Percentiles rank a stretch among this genome's conserved stretches.
These are phyloP conservation scores for Neodon shergylaensis DNA, from an alignment of 2,113 vertebrate species.

Conservation along the genomic window DNA sequence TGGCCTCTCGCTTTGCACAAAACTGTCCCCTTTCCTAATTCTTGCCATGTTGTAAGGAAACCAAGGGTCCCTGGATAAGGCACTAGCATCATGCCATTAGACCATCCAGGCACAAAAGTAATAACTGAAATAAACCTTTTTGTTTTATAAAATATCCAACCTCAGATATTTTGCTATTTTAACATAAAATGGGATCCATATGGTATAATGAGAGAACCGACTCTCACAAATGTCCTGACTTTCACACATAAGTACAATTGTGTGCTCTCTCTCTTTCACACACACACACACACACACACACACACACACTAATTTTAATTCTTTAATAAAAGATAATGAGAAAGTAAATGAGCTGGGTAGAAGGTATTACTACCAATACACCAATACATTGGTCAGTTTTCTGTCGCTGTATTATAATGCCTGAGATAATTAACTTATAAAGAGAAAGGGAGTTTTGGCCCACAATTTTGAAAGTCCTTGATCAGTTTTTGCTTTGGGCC, in stretches of 20 bases:
- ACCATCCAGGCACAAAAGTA: not conserved
- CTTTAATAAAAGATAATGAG: not conserved
- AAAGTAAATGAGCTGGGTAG: not conserved
- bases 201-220: not conserved
- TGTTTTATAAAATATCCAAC: not conserved
- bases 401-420: not conserved
- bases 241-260: not conserved
- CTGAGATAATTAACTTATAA: not conserved
- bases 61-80: not conserved
- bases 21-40: not conserved
- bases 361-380: not conserved
- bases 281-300: not conserved
- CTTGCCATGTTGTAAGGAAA: not conserved
- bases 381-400: not conserved
- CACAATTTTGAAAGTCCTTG: not conserved
- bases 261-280: not conserved
- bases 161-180: not conserved
- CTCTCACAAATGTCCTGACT: not conserved
- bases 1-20: not conserved
- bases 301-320: not conserved
- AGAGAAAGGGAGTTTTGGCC: too few species aligned
- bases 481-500: not conserved
- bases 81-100: not conserved
- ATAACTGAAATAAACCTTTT: not conserved
- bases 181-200: not conserved